These are phyloP conservation scores for Linnaemya tessellans DNA, from an alignment of 2,888 invertebrate genomes.

Conservation along the genomic window DNA sequence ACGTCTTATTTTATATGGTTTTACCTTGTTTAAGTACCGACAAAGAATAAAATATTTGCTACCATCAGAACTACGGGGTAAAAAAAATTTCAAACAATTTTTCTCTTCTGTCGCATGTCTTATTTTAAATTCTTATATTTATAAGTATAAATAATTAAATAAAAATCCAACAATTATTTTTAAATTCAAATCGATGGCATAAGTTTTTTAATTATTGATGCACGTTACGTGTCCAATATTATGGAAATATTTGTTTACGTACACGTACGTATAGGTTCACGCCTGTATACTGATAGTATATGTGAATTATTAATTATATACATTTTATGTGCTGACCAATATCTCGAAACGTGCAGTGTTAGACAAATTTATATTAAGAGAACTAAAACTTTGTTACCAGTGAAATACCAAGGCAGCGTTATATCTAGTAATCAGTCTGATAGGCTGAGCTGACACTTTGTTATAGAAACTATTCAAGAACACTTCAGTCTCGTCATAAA, in stretches of 20 bases:
- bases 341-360: background rate
- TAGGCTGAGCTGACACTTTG: too few species aligned
- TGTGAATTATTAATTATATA: too few species aligned
- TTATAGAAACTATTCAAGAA: too few species aligned
- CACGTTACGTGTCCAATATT: background rate
- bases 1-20: too few species aligned
- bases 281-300: too few species aligned
- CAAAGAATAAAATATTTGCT: too few species aligned
- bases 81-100: too few species aligned
- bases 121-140: background rate
- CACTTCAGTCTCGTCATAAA: too few species aligned
- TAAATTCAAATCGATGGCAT: background rate
- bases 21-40: background rate
- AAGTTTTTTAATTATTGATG: background rate
- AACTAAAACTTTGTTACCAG: too few species aligned
- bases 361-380: background rate
- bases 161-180: background rate
- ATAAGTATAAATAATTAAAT: background rate
- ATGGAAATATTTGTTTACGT: background rate
- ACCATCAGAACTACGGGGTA: too few species aligned
- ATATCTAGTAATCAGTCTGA: too few species aligned
- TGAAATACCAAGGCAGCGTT: too few species aligned
- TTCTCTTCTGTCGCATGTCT: background rate
- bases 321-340: background rate
- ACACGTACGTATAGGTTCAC: background rate